Percentiles rank a stretch among this genome's conserved stretches.
Evolutionary conservation across 1,140 invertebrate species (phyloP).

Genomic region (Aphelenchoides avenae): DNA sequence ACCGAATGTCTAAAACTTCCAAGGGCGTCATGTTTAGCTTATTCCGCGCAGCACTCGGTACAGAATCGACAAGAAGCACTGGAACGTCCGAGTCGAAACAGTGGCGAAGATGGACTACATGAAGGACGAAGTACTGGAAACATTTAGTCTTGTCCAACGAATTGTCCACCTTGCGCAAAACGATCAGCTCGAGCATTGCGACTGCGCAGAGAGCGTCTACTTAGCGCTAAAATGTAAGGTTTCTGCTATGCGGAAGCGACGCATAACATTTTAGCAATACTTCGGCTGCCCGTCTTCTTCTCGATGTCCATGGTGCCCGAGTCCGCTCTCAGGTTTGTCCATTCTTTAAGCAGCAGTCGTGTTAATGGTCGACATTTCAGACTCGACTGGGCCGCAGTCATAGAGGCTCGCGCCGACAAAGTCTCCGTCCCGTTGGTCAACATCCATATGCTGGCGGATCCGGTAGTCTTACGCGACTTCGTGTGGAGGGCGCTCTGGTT

Average conservation of each 20-base stretch:
- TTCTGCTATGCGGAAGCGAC: background rate
- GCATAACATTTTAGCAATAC: conserved; percentile 22
- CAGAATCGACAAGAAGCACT: conserved; percentile 17
- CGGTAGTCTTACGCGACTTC: conserved; percentile 31
- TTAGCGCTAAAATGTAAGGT: background rate
- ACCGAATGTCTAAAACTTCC: conserved; percentile 11
- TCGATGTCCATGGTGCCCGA: conserved; percentile 33
- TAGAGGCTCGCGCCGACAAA: conserved; percentile 5
- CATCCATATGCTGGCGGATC: conserved; percentile 40
- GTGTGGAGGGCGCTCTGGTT: conserved; percentile 31
- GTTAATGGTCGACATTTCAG: conserved; percentile 11
- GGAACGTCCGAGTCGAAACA: conserved; percentile 3
- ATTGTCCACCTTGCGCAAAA: too few species aligned
- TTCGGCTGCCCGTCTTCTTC: conserved; percentile 29
- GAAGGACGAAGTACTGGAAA: conserved; percentile 23
- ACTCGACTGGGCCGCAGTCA: conserved; percentile 23
- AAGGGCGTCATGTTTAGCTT: conserved; percentile 1
- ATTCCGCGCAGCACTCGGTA: background rate
- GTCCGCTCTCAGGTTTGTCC: conserved; percentile 26
- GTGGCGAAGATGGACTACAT: conserved; percentile 18
- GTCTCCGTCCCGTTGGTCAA: conserved; percentile 31
- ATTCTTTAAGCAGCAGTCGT: background rate
- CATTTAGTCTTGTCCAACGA: conserved; percentile 15
- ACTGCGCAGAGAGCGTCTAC: background rate
- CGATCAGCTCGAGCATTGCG: too few species aligned